Evolutionary conservation across 2,888 invertebrate genomes (phyloP).

Genomic region (Caenorhabditis drosophilae): DNA sequence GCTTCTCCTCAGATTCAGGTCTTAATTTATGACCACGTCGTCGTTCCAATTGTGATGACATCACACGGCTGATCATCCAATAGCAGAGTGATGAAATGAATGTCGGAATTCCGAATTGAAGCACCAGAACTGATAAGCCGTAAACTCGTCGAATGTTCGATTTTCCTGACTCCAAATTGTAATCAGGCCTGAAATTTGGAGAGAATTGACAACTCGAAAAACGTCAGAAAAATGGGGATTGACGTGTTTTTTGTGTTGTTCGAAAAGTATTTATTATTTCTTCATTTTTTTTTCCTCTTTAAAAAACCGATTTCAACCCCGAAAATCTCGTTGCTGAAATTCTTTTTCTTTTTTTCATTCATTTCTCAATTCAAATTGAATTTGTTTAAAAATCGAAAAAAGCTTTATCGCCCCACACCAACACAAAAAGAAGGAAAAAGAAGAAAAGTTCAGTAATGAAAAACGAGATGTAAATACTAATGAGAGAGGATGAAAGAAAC

Average conservation of each 20-base stretch:
- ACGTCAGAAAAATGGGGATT: no score
- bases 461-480: no score
- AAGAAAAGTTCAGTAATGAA: neutral
- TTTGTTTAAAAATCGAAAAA: no score
- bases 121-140: conserved; percentile 55
- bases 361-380: no score
- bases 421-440: neutral
- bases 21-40: conserved; percentile 43
- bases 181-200: conserved; percentile 58
- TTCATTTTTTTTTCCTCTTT: no score
- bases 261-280: no score
- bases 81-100: conserved; percentile 61
- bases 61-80: conserved; percentile 45
- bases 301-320: no score
- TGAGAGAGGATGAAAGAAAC: no score
- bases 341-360: no score
- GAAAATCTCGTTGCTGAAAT: no score
- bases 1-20: conserved; percentile 45
- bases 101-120: conserved; percentile 67
- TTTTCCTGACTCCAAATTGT: conserved; percentile 34
- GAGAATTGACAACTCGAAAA: neutral
- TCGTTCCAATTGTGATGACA: conserved; percentile 44
- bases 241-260: no score
- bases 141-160: conserved; percentile 44
- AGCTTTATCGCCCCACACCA: neutral